Conservation (phyloP, 2,113 vertebrate genomes). For the Triplophysa dalaica region DNA sequence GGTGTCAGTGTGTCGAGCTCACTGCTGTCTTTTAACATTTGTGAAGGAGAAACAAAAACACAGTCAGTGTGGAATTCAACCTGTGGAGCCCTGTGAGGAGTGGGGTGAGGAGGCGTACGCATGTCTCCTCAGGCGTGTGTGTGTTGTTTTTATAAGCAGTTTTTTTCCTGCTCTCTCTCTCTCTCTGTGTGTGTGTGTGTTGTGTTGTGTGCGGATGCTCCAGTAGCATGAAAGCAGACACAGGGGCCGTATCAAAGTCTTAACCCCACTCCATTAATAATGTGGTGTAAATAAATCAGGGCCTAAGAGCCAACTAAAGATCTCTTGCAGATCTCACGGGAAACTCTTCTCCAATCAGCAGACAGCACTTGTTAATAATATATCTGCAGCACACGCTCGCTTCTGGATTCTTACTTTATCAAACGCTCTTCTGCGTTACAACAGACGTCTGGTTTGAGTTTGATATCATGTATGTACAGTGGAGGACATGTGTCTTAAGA, state of each 20-base stretch:
- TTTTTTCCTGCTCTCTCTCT: not conserved
- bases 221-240: conserved; percentile 67
- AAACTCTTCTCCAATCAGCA: conserved; percentile 57
- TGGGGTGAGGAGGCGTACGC: not conserved
- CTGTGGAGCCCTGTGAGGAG: conserved; percentile 31
- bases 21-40: conserved; percentile 4
- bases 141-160: not conserved
- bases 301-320: conserved; percentile 63
- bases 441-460: too few relatives aligned
- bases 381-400: conserved; percentile 38
- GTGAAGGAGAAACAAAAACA: conserved; percentile 30
- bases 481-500: too few relatives aligned
- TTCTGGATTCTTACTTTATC: not conserved
- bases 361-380: conserved; percentile 49
- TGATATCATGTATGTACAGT: too few relatives aligned
- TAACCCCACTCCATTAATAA: conserved; percentile 76
- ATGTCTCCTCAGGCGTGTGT: conserved; percentile 32
- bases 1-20: not conserved
- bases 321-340: conserved; percentile 59
- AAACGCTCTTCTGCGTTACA: not conserved
- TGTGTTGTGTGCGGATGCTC: conserved; percentile 18
- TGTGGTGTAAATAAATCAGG: conserved; percentile 74
- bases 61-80: conserved; percentile 23
- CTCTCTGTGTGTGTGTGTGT: conserved; percentile 4
- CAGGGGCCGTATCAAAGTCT: conserved; percentile 73